phyloP scores from a whole-genome alignment of 2,797 vertebrate genomes.

The Characodon lateralis region DNA sequence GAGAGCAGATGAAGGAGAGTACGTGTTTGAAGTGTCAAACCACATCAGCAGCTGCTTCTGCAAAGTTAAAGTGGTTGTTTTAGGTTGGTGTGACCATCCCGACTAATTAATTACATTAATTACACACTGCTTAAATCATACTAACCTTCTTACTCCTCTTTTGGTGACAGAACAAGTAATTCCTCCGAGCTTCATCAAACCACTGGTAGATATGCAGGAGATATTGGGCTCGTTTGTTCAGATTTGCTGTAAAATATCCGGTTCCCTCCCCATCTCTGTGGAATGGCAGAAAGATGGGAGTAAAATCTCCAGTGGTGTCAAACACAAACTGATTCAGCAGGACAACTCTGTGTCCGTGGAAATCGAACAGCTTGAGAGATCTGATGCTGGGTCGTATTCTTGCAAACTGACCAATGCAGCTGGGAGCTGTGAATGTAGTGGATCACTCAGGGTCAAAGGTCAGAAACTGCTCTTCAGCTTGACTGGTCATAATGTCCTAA shows the following conservation, averaged over 20 bases:
- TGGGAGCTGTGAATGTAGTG: conserved; percentile 89
- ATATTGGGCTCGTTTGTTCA: conserved; percentile 89
- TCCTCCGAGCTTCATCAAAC: conserved; percentile 93
- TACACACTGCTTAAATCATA: conserved; percentile 6
- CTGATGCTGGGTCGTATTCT: conserved; percentile 90
- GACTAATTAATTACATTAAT: not conserved
- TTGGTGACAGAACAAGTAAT: conserved; percentile 91
- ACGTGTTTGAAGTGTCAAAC: conserved; percentile 92
- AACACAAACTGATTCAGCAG: conserved; percentile 90
- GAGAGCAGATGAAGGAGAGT: conserved; percentile 90
- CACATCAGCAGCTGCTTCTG: conserved; percentile 93
- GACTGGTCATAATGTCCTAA: conserved; percentile 34
- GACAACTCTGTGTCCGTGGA: conserved; percentile 90
- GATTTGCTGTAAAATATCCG: conserved; percentile 93
- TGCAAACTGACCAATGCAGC: conserved; percentile 92
- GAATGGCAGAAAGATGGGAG: conserved; percentile 94
- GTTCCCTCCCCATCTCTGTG: conserved; percentile 92
- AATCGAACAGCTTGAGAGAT: conserved; percentile 87
- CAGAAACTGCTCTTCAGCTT: conserved; percentile 43
- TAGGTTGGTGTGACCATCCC: conserved; percentile 87
- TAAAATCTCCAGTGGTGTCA: conserved; percentile 88
- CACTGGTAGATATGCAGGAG: conserved; percentile 89
- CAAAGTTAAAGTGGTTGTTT: conserved; percentile 87
- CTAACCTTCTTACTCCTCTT: conserved; percentile 37
- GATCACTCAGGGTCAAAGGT: conserved; percentile 83